Base-by-base conservation (phyloP, 2,113 vertebrate genomes). In the Ia io region DNA sequence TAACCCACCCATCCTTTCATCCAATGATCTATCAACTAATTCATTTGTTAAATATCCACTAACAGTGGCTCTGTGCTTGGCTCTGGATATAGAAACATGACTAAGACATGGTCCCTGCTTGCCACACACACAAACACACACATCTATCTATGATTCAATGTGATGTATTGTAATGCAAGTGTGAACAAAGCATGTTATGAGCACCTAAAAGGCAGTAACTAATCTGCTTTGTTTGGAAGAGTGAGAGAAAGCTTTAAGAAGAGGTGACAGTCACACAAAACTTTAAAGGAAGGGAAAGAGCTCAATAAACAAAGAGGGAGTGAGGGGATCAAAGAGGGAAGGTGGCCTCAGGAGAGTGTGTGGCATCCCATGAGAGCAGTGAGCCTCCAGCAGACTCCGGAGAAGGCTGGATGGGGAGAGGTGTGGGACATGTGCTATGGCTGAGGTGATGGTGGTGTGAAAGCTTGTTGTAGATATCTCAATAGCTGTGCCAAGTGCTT, bases 71-170 rank as follows among this genome's bases (percentile, higher is more conserved):
- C 22, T 70, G 12, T 65, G 13, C 32, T 93, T 90, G 35, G n/a
- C 18, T 93, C 65, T 93, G 32, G 20, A 65, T 84, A 85, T 49
- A 47, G 90, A 88, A 92, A 49, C 5, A 32, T 35, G 28, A 95
- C 49, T 88, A 92, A 83, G 53, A 65, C 37, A 71, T 6, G 22
- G 51, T 7, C 42, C 16, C 20, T 44, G 53, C 28, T 95, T n/a
- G 42, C 40, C 35, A 51, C 40, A 73, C 22, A 49, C 13, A 74
- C 0, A 80, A 14, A 49, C 20, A 35, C 13, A 51, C 14, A 84
- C 51, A 90, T 37, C 70, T 22, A 95, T 67, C 67, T 73, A 61
- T 63, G 56, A 95, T 65, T 93, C 73, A 80, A 6, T 84, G 5
- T 88, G 77, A 69, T 74, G 40, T 83, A 9, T 91, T 84, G 56